Evolutionary conservation across 2,113 vertebrate species (phyloP), one percentile per base, ranked within the genome.

Genomic region (Pteruthius melanotis): DNA sequence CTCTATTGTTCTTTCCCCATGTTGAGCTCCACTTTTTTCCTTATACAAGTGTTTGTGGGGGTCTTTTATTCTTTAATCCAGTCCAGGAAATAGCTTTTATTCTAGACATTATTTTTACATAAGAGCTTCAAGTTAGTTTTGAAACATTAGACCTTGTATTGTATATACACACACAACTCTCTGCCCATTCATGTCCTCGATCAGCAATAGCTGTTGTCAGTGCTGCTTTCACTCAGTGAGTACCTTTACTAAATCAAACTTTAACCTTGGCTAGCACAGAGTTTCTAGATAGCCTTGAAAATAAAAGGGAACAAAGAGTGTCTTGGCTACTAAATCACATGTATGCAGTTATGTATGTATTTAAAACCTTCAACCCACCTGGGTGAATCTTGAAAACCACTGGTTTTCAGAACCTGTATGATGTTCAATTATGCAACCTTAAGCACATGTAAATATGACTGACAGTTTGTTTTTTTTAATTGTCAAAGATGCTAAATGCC

Each of bases 371-470:
- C 88, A 91, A 28, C 84, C 83, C 84, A 95, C 52, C 77, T 86
- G 93, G 94, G 90, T 93, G 65, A 98, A 96, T 93, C 95, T 89
- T 97, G 97, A 97, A 97, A 97, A 70, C 90, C 72, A 79, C 71
- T 92, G 89, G 81, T 93, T 98, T 98, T 96, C 81, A 88, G 89
- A 95, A 96, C 44, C 59, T 89, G 69, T 95, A 95, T 21, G 89
- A 94, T 95, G 90, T 47, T 98, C 85, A 97, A 89, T 95, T 97
- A 96, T 97, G 94, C 96, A 98, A 97, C 97, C 94, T 98, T 97
- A 98, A 98, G 97, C 98, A 98, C 97, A 98, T 99, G 98, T 98
- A 98, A 98, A 98, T 98, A 98, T 40, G 59, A 97, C 79, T 64
- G 92, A 98, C 96, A 95, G 60, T 56, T 64, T 42, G 22, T 96